A percentile compares a stretch with the other conserved stretches of the same genome.
These are phyloP conservation scores for Coelopa frigida DNA, from an alignment of 1,140 invertebrate species.

Conservation along the genomic window DNA sequence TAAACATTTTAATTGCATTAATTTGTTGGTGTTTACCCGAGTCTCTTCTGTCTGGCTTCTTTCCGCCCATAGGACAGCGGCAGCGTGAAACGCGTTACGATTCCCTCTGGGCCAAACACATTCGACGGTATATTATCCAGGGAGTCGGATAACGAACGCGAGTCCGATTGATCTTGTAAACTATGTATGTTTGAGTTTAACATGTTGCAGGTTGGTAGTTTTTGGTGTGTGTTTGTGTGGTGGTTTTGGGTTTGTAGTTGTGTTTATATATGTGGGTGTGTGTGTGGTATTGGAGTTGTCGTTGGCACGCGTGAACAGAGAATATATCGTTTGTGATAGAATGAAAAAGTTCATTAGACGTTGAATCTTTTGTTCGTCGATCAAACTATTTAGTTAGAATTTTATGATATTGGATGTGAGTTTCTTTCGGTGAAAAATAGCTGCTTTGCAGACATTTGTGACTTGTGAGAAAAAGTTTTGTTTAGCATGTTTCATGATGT, in stretches of 20 bases:
- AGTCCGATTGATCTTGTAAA: conserved; percentile 47
- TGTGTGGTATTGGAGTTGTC: background rate
- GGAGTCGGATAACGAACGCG: conserved; percentile 45
- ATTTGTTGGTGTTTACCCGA: conserved; percentile 50
- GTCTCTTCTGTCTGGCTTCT: conserved; percentile 55
- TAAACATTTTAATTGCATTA: too few relatives aligned
- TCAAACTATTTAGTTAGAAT: too few relatives aligned
- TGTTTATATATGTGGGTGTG: background rate
- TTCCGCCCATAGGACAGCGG: conserved; percentile 55
- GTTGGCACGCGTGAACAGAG: too few relatives aligned
- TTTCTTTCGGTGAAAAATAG: too few relatives aligned
- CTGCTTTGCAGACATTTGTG: too few relatives aligned
- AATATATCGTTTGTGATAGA: too few relatives aligned
- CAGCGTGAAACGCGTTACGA: conserved; percentile 51
- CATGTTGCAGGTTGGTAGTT: too few relatives aligned
- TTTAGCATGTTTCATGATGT: too few relatives aligned
- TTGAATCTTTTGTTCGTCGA: too few relatives aligned
- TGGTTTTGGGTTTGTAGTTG: conserved; percentile 12
- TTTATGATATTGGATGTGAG: too few relatives aligned
- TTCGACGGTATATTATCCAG: conserved; percentile 46
- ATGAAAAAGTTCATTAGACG: too few relatives aligned
- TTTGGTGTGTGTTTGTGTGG: conserved; percentile 16
- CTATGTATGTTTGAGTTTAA: conserved; percentile 41
- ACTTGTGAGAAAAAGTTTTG: too few relatives aligned
- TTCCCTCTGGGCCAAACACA: conserved; percentile 45